Evolutionary conservation across 92 coral and sea anemone genomes (phyloP).

Genomic region (Scolanthus callimorphus): DNA sequence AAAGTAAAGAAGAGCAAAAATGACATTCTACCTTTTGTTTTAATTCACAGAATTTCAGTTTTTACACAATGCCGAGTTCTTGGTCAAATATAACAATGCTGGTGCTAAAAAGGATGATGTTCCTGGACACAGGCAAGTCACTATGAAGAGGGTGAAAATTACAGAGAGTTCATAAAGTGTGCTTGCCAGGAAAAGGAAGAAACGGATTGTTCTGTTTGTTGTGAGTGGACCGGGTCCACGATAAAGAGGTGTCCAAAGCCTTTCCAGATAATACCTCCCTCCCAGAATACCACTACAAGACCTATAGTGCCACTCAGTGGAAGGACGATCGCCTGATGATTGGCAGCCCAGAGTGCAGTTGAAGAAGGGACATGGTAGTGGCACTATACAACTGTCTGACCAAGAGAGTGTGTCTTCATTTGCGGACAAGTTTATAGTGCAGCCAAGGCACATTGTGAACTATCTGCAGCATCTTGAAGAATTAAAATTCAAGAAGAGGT

Average conservation of each 20-base stretch:
- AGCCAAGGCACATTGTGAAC: no score
- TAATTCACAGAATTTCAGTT: no score
- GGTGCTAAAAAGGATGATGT: no score
- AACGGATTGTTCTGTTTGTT: constrained; percentile 33
- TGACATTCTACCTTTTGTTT: no score
- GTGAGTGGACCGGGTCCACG: constrained; percentile 32
- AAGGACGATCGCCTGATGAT: constrained; percentile 36
- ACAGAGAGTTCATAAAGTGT: constrained; percentile 46
- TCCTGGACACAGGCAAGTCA: no score
- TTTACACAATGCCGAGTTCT: no score
- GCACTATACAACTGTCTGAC: constrained; percentile 28
- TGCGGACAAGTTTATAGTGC: background rate
- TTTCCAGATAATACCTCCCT: constrained; percentile 40
- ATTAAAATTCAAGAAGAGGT: no score
- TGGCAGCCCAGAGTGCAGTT: constrained; percentile 44
- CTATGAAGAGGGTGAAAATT: constrained; percentile 44
- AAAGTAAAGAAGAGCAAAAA: no score
- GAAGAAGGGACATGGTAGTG: constrained; percentile 28
- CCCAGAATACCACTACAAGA: constrained; percentile 35
- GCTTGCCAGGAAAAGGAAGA: constrained; percentile 26
- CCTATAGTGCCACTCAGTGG: constrained; percentile 1
- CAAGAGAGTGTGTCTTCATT: constrained; percentile 17
- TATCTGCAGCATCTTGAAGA: no score
- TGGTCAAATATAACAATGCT: no score
- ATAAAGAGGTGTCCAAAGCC: constrained; percentile 43